Evolutionary conservation across 1,140 invertebrate species (phyloP), one percentile per base, ranked within the genome.

Genomic region (Plectus sambesii): DNA sequence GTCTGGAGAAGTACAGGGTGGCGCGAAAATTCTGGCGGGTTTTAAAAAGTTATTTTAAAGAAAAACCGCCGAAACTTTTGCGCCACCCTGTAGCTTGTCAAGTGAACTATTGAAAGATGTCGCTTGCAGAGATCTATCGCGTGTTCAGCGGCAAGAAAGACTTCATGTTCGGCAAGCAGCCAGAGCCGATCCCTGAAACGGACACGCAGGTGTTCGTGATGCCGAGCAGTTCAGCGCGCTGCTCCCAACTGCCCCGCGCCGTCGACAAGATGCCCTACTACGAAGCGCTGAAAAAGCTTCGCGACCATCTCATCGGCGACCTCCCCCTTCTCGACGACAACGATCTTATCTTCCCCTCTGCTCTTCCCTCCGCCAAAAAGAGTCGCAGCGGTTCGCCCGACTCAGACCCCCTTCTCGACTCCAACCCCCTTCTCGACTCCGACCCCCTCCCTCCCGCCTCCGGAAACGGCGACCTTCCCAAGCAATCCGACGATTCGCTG

Each of bases 201-300:
- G 85, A 85, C 68, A 92, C 87, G 51, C 83, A 87, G 69, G 87
- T 93, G 76, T 96, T 86, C 85, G 89, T 94, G 63, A 93, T 94
- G 87, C 89, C 90, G 50, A 94, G 89, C 30, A 93, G 88, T 20
- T 90, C 86, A 69, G 89, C 90, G 29, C 78, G 89, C 49, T 94
- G 88, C 74, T 86, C 88, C 23, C 88, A 94, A 69, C 74, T 94
- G 54, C 90, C 90, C 1, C 78, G 88, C 52, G 87, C 88, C 2
- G 83, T 87, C 1, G 89, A 94, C 73, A 96, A 96, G 73, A 86
- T 96, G 29, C 89, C 89, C 51, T 96, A 93, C 75, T 96, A 93
- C 74, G 79, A 82, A 30, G 87, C 87, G 19, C 74, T 96, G 17
- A 89, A 88, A 68, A 92, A 92, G 70, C 85, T 94, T 70, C 77